Evolutionary conservation across 2,797 vertebrate genomes (phyloP), one percentile per base, ranked within the genome.

Genomic region (Clamator glandarius): DNA sequence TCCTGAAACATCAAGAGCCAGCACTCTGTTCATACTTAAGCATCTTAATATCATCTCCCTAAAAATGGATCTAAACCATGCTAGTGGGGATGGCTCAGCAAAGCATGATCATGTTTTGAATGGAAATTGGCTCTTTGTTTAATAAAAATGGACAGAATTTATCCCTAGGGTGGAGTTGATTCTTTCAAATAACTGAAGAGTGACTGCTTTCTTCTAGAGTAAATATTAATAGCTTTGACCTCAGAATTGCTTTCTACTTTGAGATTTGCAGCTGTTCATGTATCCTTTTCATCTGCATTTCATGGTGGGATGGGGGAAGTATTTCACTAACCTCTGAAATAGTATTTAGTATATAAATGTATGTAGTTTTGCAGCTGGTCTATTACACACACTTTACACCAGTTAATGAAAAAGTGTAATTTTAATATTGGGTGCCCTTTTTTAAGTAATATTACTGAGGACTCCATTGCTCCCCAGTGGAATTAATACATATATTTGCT

Each of bases 181-280:
- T 83, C 59, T 85, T 88, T 64, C 21, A 81, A 81, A 64, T 74
- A 77, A 64, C 39, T 66, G 54, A 63, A 79, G 58, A 78, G 61
- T 89, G 55, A n/a, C 58, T 72, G 41, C 29, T 85, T 85, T 82
- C 52, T 92, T 89, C 26, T 55, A 48, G 23, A 74, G 66, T 75
- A 78, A 78, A 44, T 78, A 74, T 29, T 79, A 86, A 81, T 72
- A 85, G 57, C 48, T 26, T 26, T 93, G 87, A 80, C 58, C 73
- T 93, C 66, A 8, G 10, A 42, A 81, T 85, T 93, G 59, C 51
- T 84, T 86, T 44, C 54, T 89, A 67, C 64, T 87, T 83, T 83
- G 61, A 68, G 69, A 88, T 80, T 79, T 94, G 81, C 72, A 84
- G 81, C 78, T 89, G 73, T 78, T 92, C 19, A 46, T 76, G 28